Evolutionary conservation across 2,797 vertebrate genomes (phyloP), one percentile per base, ranked within the genome.

Genomic region (Phalloptychus januarius): DNA sequence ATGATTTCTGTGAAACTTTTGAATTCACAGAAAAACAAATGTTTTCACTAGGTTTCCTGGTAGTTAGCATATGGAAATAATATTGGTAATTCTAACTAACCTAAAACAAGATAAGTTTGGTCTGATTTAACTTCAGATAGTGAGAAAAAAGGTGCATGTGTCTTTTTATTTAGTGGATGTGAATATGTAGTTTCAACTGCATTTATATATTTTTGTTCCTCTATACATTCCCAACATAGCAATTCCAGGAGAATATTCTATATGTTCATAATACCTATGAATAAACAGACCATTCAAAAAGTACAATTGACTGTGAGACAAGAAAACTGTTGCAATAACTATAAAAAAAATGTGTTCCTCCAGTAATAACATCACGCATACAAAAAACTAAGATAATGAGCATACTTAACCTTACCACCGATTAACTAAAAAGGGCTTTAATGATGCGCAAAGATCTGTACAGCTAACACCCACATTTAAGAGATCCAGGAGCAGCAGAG

Each of bases 391-490:
- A 83, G 44, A 87, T 87, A 90, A 92, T 84, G 79, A 91, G 83
- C 85, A 82, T 81, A 88, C 80, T 88, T 88, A 89, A 91, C 86
- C 82, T 83, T 82, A 77, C 78, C 79, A 74, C 50, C 4, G 77
- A 83, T 80, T 82, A 86, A 90, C 89, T 90, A 93, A 93, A 93
- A 85, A 79, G 81, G 79, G 45, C 38, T 12, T 93, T 93, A 88
- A 93, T 45, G 77, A 92, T 86, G 87, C 75, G 70, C 84, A 89
- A 90, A 90, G 89, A 86, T 89, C 86, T 85, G 56, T 58, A 79
- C 75, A 79, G 86, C 83, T 86, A 83, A 92, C 88, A 89, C 88
- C 91, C 87, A 89, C 86, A 91, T 91, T 90, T 87, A 89, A 91
- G 83, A 86, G 90, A 87, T 91, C 86, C 72, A 76, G 86, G 87